Base-by-base conservation (phyloP, 2,797 vertebrate species). In the Lutjanus argentimaculatus region DNA sequence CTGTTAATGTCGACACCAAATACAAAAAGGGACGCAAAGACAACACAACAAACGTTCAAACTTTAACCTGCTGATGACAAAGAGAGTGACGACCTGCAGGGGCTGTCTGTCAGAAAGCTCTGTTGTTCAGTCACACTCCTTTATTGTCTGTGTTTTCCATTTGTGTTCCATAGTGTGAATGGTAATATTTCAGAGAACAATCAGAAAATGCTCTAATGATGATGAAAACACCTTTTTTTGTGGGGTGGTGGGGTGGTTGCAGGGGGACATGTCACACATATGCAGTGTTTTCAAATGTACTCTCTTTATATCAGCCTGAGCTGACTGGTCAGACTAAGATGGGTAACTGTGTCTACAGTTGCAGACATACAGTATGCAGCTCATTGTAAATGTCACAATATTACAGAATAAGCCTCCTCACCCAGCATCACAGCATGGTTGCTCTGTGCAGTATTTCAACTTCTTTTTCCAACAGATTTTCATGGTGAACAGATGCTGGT, bases 401-500 rank as follows among this genome's bases (percentile, higher is more conserved):
- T 30, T 21, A 15, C 19, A 48, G 42, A 49, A 40, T 1, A 40
- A 19, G 10, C 12, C 10, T 10, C 7, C 40, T 19, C 10, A 46
- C 1, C 30, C 11, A 15, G 48, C 36, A 36, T 51, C 52, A 11
- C 7, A 14, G 22, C 59, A 4, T 4, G 6, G 19, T 52, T 49
- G 19, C 14, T 69, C 2, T 67, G 13, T 22, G 17, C 53, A 55
- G 61, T 66, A 75, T 75, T 78, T 74, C 25, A 48, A 1, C 43
- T 21, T 72, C 1, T n/a, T 71, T 45, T 13, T 71, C 40, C 46
- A 8, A 10, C 36, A 68, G 36, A 8, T 67, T 77, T 49, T 63
- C 9, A 42, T 19, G 16, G 21, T 46, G 14, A 55, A 57, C 51
- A 42, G 36, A 63, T 55, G 21, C 42, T 45, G 9, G 43, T 45